Conservation (phyloP, 2,113 vertebrate genomes). For the Zosterops pallidus region DNA sequence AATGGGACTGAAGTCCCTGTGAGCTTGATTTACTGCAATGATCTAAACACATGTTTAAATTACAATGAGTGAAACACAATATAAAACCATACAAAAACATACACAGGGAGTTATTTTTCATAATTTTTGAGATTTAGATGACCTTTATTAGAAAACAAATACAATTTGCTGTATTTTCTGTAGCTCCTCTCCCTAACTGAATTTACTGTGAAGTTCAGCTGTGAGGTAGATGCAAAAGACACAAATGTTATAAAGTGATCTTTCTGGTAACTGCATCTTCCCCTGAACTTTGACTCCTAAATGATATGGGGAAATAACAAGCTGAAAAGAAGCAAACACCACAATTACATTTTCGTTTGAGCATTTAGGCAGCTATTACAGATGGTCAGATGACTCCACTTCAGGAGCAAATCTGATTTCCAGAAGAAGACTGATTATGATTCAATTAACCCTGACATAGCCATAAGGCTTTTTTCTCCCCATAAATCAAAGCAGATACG, state of each 20-base stretch:
- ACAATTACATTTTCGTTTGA: constrained; percentile 1
- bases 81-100: not conserved
- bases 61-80: not conserved
- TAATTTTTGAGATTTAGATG: not conserved
- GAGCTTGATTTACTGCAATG: not conserved
- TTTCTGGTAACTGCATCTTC: not conserved
- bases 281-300: not conserved
- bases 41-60: not conserved
- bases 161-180: not conserved
- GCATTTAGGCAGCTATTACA: not conserved
- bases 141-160: not conserved
- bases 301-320: not conserved
- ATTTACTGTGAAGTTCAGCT: not conserved
- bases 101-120: not conserved
- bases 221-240: not conserved
- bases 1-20: not conserved
- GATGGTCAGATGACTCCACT: not conserved
- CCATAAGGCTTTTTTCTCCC: not conserved
- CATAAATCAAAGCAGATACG: not conserved
- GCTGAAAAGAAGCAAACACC: constrained; percentile 1
- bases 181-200: not conserved
- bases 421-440: constrained; percentile 3
- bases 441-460: not conserved
- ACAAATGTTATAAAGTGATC: not conserved
- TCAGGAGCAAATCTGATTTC: not conserved